A percentile compares a stretch with the other conserved stretches of the same genome.
These are phyloP conservation scores for Melieria picta DNA, from an alignment of 2,888 invertebrate species.

Conservation along the genomic window DNA sequence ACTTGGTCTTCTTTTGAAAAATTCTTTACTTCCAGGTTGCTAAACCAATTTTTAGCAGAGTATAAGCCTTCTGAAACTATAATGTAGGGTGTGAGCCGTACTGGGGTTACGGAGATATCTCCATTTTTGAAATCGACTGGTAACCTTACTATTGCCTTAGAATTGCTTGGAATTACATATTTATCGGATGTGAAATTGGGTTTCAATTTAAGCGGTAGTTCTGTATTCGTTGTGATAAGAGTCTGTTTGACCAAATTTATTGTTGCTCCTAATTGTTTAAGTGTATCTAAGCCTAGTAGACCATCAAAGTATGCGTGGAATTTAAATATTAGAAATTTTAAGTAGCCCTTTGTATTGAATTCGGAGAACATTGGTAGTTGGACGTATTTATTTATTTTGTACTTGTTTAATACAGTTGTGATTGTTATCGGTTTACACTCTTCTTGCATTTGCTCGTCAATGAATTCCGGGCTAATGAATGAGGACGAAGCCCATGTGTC, in stretches of 20 bases:
- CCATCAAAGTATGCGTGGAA: slow-evolving; percentile 2
- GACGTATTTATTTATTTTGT: background rate
- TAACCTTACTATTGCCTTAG: background rate
- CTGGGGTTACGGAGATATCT: background rate
- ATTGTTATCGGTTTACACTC: background rate
- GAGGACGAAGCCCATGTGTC: slow-evolving; percentile 1
- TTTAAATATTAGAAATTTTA: slow-evolving; percentile 1
- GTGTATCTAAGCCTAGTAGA: background rate
- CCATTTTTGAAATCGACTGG: background rate
- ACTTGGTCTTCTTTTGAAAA: too few species aligned
- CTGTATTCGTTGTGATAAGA: background rate
- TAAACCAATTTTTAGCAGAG: slow-evolving; percentile 23
- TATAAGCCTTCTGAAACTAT: slow-evolving; percentile 23
- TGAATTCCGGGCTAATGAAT: slow-evolving; percentile 4
- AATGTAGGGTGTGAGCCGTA: background rate
- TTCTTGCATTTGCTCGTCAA: background rate
- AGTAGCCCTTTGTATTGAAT: background rate
- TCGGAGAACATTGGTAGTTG: background rate
- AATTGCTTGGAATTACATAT: background rate
- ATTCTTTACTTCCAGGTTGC: slow-evolving; percentile 16
- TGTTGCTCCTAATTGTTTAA: background rate
- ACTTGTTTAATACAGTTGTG: background rate
- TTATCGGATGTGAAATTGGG: background rate
- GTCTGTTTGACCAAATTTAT: background rate
- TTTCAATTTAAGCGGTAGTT: background rate